Percentiles rank a stretch among this genome's conserved stretches.
Evolutionary conservation across 2,113 vertebrate genomes (phyloP).

Genomic region (Elanoides forficatus): DNA sequence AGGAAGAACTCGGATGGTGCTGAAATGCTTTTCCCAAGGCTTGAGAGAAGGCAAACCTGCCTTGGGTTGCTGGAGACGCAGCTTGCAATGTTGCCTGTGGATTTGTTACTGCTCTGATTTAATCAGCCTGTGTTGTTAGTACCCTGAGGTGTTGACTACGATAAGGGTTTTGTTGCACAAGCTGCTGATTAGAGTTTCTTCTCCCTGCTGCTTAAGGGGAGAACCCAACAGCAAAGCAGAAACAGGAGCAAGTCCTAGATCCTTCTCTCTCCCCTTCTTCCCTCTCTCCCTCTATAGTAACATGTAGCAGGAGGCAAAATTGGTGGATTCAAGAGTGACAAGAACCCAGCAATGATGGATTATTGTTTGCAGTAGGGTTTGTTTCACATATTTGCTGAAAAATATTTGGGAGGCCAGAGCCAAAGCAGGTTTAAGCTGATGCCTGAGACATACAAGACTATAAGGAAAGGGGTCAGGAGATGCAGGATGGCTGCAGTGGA

Average conservation of each 20-base stretch:
- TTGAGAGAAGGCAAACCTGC: background rate
- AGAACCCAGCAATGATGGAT: background rate
- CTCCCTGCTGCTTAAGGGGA: background rate
- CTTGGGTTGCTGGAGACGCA: background rate
- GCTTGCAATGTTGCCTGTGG: background rate
- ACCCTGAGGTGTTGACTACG: constrained; percentile 10
- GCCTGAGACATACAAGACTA: background rate
- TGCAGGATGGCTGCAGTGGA: background rate
- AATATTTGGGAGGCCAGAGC: background rate
- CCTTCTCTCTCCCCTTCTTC: background rate
- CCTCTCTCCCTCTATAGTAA: background rate
- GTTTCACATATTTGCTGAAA: background rate
- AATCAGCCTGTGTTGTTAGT: background rate
- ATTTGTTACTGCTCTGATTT: constrained; percentile 5
- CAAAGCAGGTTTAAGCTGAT: background rate
- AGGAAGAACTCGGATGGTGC: background rate
- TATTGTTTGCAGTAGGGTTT: background rate
- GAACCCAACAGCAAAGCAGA: background rate
- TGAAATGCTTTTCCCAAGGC: background rate
- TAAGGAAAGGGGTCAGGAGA: background rate
- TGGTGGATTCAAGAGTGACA: background rate
- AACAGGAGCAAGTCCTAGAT: background rate
- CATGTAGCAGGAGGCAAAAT: background rate
- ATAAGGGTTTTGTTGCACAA: background rate
- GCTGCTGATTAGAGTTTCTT: background rate